Conservation (phyloP, 2,113 vertebrate genomes). For the Hippocampus guttulatus region DNA sequence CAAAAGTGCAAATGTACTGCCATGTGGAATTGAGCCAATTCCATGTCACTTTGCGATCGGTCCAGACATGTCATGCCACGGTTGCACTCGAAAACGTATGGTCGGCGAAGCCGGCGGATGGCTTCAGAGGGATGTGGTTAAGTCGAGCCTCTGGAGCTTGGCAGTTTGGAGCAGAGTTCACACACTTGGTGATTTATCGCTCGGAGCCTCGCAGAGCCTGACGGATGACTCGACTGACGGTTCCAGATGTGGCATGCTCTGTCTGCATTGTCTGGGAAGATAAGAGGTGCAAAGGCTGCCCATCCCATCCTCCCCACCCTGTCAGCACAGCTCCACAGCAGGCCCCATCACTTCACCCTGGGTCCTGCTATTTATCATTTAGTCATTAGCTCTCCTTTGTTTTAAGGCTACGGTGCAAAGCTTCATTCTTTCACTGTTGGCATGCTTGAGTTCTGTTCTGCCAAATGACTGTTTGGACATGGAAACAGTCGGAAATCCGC, state of each 20-base stretch:
- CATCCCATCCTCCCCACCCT: conserved; percentile 25
- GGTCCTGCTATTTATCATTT: conserved; percentile 10
- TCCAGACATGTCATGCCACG: conserved; percentile 6
- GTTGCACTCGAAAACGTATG: conserved; percentile 20
- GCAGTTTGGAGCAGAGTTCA: conserved; percentile 26
- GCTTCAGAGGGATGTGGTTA: conserved; percentile 23
- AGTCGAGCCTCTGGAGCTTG: conserved; percentile 7
- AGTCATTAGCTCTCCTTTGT: conserved; percentile 5
- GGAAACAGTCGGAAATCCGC: not conserved
- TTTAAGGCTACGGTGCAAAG: not conserved
- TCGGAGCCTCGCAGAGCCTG: conserved; percentile 33
- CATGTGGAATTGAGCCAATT: not conserved
- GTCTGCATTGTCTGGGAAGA: conserved; percentile 42
- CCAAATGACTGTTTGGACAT: not conserved
- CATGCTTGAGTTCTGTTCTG: not conserved
- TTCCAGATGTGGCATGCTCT: conserved; percentile 55
- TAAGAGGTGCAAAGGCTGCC: conserved; percentile 35
- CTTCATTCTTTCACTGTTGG: not conserved
- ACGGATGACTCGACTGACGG: conserved; percentile 44
- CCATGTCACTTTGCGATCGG: not conserved
- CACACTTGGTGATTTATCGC: conserved; percentile 54
- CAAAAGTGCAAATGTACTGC: no score
- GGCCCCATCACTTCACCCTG: conserved; percentile 26
- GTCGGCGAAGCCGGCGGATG: conserved; percentile 5
- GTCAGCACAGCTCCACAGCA: conserved; percentile 29